These are phyloP conservation scores for Ophion slaviceki DNA, from an alignment of 2,888 invertebrate species.

Conservation along the genomic window DNA sequence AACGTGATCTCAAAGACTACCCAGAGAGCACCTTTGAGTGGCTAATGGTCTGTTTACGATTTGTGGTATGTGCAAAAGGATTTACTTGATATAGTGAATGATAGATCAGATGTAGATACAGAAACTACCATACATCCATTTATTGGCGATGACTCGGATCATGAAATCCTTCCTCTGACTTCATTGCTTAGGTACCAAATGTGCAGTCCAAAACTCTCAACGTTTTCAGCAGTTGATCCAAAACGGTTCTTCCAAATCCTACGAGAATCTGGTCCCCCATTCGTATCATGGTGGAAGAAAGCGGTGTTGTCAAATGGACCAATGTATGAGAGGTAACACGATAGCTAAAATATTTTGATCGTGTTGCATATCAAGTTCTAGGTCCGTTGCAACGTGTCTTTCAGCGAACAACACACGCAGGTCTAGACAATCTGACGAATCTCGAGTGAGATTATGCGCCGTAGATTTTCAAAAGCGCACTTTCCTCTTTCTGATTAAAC, in stretches of 20 bases:
- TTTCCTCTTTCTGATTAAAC: conserved; percentile 47
- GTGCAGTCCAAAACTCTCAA: neutral
- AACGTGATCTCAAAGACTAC: neutral
- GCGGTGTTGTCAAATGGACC: neutral
- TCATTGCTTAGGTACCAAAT: neutral
- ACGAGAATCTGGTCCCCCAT: neutral
- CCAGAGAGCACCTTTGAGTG: neutral
- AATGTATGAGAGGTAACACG: neutral
- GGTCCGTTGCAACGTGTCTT: neutral
- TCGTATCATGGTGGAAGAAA: neutral
- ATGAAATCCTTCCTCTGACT: neutral
- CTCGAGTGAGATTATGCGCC: neutral
- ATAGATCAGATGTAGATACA: neutral
- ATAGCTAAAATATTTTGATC: conserved; percentile 14
- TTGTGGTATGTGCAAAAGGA: neutral
- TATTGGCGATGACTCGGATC: neutral
- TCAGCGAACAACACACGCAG: conserved; percentile 1
- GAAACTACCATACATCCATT: neutral
- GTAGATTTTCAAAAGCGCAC: conserved; percentile 16
- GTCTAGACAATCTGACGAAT: conserved; percentile 30
- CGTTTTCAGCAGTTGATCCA: neutral
- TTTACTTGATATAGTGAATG: neutral
- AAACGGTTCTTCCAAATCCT: neutral
- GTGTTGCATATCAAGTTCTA: neutral
- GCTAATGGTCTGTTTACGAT: neutral